Percentiles rank a stretch among this genome's conserved stretches.
Conservation (phyloP, 2,888 invertebrate species). For the Folsomia manolachei region DNA sequence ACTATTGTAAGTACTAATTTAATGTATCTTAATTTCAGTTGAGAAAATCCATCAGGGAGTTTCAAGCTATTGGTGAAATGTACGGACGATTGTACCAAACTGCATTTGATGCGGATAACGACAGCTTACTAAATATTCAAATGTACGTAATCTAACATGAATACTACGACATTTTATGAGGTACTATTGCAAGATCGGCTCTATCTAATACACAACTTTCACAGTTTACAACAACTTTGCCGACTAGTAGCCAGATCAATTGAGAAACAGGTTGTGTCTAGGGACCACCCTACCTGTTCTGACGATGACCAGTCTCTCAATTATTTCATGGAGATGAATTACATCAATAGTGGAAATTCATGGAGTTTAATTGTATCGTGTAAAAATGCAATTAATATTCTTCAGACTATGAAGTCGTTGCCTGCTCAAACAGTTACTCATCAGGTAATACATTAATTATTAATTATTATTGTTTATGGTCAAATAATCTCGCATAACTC, state of each 20-base stretch:
- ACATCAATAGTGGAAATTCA: constrained; percentile 39
- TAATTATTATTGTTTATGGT: background rate
- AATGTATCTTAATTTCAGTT: constrained; percentile 56
- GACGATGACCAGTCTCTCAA: constrained; percentile 48
- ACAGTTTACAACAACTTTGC: constrained; percentile 79
- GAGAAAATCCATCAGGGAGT: constrained; percentile 70
- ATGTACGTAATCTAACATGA: constrained; percentile 58
- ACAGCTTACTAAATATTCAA: constrained; percentile 70
- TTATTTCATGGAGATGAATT: constrained; percentile 39
- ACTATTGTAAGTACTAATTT: background rate
- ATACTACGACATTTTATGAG: too few relatives aligned
- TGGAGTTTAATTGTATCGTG: constrained; percentile 45
- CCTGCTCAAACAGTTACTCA: constrained; percentile 55
- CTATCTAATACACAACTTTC: too few relatives aligned
- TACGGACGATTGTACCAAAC: constrained; percentile 76
- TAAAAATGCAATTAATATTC: constrained; percentile 37
- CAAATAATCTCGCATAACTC: background rate
- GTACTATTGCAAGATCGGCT: too few relatives aligned
- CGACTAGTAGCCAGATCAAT: constrained; percentile 71
- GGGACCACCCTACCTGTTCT: constrained; percentile 50
- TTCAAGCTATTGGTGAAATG: constrained; percentile 68
- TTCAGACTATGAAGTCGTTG: constrained; percentile 27
- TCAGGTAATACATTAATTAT: constrained; percentile 52
- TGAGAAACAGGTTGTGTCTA: constrained; percentile 66
- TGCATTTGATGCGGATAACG: constrained; percentile 80